Evolutionary conservation across 2,113 vertebrate genomes (phyloP).

Genomic region (Sminthopsis crassicaudata): DNA sequence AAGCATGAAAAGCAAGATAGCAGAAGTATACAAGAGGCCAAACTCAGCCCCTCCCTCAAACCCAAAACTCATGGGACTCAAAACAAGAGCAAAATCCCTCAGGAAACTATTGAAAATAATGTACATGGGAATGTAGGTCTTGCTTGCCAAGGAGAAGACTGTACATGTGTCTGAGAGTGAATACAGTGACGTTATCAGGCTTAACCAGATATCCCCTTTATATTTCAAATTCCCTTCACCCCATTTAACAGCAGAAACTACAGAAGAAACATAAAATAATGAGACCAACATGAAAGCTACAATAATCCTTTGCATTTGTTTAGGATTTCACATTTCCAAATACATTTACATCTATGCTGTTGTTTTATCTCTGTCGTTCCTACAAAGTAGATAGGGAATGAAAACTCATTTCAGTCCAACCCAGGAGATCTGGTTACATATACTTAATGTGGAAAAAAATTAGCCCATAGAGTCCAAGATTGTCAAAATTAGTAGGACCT

Average conservation of each 20-base stretch:
- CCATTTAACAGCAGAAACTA: slow-evolving; percentile 33
- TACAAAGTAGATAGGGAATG: neutral
- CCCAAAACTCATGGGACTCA: slow-evolving; percentile 62
- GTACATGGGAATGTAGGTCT: slow-evolving; percentile 73
- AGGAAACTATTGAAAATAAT: slow-evolving; percentile 78
- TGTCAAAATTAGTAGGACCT: neutral
- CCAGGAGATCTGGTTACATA: neutral
- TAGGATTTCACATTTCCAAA: slow-evolving; percentile 56
- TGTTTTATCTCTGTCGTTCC: slow-evolving; percentile 48
- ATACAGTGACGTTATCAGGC: slow-evolving; percentile 3
- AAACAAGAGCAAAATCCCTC: slow-evolving; percentile 69
- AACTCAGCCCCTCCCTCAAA: slow-evolving; percentile 50
- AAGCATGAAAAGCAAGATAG: slow-evolving; percentile 46
- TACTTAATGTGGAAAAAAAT: neutral
- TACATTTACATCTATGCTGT: slow-evolving; percentile 51
- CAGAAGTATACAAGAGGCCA: slow-evolving; percentile 36
- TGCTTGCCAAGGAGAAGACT: slow-evolving; percentile 68
- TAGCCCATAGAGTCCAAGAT: neutral
- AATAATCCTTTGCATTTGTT: slow-evolving; percentile 67
- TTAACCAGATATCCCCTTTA: neutral
- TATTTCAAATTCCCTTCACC: slow-evolving; percentile 48
- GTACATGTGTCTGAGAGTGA: slow-evolving; percentile 58
- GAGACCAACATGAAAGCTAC: slow-evolving; percentile 52
- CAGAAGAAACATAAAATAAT: neutral
- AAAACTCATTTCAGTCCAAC: neutral